Percentiles rank a stretch among this genome's conserved stretches.
Conservation (phyloP, 2,888 invertebrate species). For the Chironomus riparius region DNA sequence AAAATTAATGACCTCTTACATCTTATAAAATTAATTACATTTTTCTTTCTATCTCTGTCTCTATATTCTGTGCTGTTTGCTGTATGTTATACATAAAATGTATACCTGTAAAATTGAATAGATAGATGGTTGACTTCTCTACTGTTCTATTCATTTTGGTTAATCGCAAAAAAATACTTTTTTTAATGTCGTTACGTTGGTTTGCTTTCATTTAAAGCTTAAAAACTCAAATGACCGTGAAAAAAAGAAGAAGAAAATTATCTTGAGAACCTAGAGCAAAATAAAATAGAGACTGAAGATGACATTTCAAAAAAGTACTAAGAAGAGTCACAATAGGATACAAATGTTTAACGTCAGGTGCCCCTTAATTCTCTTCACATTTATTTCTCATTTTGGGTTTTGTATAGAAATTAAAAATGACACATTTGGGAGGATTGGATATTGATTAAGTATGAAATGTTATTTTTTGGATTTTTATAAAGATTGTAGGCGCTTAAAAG, state of each 20-base stretch:
- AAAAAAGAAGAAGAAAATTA: not conserved
- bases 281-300: not conserved
- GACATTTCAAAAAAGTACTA: slow-evolving; percentile 14
- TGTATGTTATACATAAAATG: too few species aligned
- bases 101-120: not conserved
- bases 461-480: not conserved
- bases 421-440: not conserved
- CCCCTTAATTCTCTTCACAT: not conserved
- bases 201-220: not conserved
- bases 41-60: not conserved
- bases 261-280: not conserved
- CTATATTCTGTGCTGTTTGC: not conserved
- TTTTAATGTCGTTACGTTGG: not conserved
- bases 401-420: not conserved
- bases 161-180: not conserved
- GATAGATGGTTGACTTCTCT: not conserved
- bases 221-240: not conserved
- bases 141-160: not conserved
- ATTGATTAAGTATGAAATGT: not conserved
- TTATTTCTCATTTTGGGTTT: not conserved
- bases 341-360: slow-evolving; percentile 5
- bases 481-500: not conserved
- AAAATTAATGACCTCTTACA: slow-evolving; percentile 20
- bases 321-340: not conserved
- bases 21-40: slow-evolving; percentile 19